A percentile compares a stretch with the other conserved stretches of the same genome.
phyloP scores from a whole-genome alignment of 2,797 vertebrate genomes.

The Pelochelys cantorii region DNA sequence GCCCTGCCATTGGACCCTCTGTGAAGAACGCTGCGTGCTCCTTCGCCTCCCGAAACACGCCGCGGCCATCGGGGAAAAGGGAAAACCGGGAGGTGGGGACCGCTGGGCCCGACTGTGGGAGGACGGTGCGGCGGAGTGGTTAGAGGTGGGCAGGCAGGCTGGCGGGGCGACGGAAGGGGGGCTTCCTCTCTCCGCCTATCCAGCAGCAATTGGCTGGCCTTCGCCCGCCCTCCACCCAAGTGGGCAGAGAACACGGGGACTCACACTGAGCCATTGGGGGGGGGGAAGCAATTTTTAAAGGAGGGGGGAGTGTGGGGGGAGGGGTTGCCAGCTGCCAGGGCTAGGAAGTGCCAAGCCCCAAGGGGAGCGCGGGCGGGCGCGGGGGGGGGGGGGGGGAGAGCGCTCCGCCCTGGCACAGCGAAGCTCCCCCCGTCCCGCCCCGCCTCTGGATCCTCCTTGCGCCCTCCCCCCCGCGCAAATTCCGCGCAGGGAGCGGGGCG shows the following conservation, averaged over 20 bases:
- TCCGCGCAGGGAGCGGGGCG: neutral
- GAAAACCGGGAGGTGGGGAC: neutral
- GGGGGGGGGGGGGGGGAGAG: no score
- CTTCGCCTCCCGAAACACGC: neutral
- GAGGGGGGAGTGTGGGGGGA: rapidly evolving
- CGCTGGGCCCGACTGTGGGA: neutral
- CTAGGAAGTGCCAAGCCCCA: no score
- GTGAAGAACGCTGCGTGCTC: neutral
- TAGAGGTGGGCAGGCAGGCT: neutral
- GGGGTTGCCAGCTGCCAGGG: neutral
- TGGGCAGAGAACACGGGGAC: neutral
- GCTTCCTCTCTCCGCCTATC: neutral
- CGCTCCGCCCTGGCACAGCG: no score
- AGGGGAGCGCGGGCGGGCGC: no score
- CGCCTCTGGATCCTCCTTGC: neutral
- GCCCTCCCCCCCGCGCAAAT: neutral
- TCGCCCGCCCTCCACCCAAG: neutral
- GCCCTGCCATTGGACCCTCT: neutral
- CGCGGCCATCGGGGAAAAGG: neutral
- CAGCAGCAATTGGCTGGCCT: neutral
- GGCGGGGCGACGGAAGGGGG: no score
- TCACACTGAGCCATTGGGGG: neutral
- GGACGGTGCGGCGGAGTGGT: neutral
- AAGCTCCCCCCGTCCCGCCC: neutral
- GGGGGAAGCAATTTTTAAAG: neutral